Base-by-base conservation (phyloP, 2,113 vertebrate species). In the Tauraco erythrolophus region DNA sequence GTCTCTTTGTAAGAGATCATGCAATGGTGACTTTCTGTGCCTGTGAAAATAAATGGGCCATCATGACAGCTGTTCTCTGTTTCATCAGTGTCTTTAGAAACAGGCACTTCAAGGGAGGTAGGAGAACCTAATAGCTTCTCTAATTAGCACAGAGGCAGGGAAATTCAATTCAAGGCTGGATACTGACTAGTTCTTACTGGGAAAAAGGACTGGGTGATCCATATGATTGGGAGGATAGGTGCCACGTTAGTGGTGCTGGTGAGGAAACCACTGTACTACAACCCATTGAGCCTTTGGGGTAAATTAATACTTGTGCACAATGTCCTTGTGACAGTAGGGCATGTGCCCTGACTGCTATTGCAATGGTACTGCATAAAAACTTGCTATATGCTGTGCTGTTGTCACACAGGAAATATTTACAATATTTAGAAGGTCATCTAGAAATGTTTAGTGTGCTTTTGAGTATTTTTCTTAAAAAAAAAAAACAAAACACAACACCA, bases 131-230 rank as follows among this genome's bases (percentile, higher is more conserved):
- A 3, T 21, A 25, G 1, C 33, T 70, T 75, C 23, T 37, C 7
- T 37, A 27, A 43, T 33, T 24, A 17, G 6, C 41, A 39, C 0
- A 0, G 13, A 66, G n/a, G 5, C 21, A 62, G 24, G 7, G 37
- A 84, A 84, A 71, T 48, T 16, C 6, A 39, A 4, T 68, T 57
- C 18, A 70, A 18, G 14, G 9, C 10, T 66, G n/a, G n/a, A 35
- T 71, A 23, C 19, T 76, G 18, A 13, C 4, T 10, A 35, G 35
- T 43, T 88, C 22, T 61, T 75, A 10, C 3, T 43, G 27, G 58
- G 37, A 5, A 8, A 62, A 76, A 17, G 17, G 3, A 1, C 10
- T 53, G 23, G 11, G 27, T 48, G 11, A 27, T 46, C n/a, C 21
- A 3, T 33, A 24, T 4, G 4, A 9, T 21, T 68, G 22, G 21